Percentiles rank a stretch among this genome's conserved stretches.
These are phyloP conservation scores for Cetoscarus ocellatus DNA, from an alignment of 2,797 vertebrate genomes.

Conservation along the genomic window DNA sequence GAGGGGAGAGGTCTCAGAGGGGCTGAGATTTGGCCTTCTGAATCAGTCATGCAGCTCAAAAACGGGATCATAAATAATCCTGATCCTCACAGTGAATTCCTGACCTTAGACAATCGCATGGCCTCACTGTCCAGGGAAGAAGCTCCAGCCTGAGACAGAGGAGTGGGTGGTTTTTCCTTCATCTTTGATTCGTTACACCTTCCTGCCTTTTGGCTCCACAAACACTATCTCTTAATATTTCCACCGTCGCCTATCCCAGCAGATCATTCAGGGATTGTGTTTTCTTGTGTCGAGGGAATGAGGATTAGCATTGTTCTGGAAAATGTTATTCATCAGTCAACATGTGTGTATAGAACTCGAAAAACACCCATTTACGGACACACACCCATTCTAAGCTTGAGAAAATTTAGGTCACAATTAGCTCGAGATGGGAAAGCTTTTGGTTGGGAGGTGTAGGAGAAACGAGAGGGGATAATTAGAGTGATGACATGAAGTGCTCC, in stretches of 20 bases:
- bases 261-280: constrained; percentile 38
- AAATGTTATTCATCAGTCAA: constrained; percentile 57
- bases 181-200: constrained; percentile 13
- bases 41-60: too few relatives aligned
- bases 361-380: constrained; percentile 28
- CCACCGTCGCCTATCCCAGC: constrained; percentile 22
- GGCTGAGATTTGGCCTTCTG: too few relatives aligned
- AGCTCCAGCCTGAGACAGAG: not conserved
- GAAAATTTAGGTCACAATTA: constrained; percentile 48
- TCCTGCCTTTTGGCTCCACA: constrained; percentile 5
- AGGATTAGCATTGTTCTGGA: constrained; percentile 56
- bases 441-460: constrained; percentile 7
- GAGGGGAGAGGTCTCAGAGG: not conserved
- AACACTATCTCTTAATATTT: constrained; percentile 28
- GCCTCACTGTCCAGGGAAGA: not conserved
- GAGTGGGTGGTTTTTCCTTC: not conserved
- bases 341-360: constrained; percentile 11
- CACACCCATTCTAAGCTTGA: constrained; percentile 8
- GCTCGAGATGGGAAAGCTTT: constrained; percentile 13
- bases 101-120: not conserved
- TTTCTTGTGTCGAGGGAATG: constrained; percentile 44
- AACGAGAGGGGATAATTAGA: constrained; percentile 15
- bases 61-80: too few relatives aligned
- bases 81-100: too few relatives aligned
- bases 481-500: constrained; percentile 10